Conservation (phyloP, 1,140 invertebrate species). For the Drosophila tropicalis region DNA sequence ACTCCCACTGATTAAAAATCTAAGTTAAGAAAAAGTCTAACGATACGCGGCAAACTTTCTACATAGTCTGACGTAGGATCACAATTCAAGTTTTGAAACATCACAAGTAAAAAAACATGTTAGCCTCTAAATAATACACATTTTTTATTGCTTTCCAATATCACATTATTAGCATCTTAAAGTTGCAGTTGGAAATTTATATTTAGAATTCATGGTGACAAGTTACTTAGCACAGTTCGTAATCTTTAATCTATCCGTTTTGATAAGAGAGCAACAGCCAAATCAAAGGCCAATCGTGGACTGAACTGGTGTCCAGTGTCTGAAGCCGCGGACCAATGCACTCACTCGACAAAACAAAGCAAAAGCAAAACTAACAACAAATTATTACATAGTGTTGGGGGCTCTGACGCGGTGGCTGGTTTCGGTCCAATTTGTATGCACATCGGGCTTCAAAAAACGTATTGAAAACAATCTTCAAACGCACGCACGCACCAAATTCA, state of each 20-base stretch:
- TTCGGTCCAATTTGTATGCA: constrained; percentile 61
- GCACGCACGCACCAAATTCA: constrained; percentile 30
- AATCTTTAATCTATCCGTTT: constrained; percentile 42
- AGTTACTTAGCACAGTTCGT: constrained; percentile 24
- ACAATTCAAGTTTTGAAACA: no score
- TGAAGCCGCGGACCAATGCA: constrained; percentile 30
- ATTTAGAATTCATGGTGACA: constrained; percentile 18
- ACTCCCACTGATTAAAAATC: neutral
- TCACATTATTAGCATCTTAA: neutral
- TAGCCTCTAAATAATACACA: neutral
- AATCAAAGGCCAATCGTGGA: constrained; percentile 46
- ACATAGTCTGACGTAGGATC: no score
- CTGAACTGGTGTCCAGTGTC: constrained; percentile 43
- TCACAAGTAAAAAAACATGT: neutral
- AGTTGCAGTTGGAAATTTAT: neutral
- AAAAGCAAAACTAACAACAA: constrained; percentile 24
- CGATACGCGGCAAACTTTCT: no score
- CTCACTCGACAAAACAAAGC: constrained; percentile 31
- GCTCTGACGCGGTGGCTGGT: neutral
- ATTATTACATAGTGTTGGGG: constrained; percentile 44
- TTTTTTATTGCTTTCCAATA: neutral
- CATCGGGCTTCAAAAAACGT: constrained; percentile 42
- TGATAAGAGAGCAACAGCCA: constrained; percentile 12
- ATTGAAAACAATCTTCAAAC: constrained; percentile 60
- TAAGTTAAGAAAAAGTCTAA: neutral